Percentiles rank a stretch among this genome's conserved stretches.
phyloP scores from a whole-genome alignment of 2,888 invertebrate genomes.

The Caradrina clavipalpis region DNA sequence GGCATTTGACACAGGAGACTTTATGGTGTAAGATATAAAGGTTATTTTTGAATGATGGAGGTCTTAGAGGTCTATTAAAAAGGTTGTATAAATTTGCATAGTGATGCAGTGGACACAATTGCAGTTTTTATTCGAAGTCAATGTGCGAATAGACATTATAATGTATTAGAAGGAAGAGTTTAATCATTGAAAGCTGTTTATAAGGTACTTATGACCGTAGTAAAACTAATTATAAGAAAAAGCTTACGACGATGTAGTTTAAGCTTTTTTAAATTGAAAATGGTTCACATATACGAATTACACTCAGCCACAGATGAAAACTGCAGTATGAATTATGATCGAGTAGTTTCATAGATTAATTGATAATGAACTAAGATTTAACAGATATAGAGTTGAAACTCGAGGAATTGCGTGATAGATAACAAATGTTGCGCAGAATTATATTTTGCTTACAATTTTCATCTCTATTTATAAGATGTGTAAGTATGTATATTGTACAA shows the following conservation, averaged over 20 bases:
- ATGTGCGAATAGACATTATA: conserved; percentile 26
- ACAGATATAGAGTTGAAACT: too few relatives aligned
- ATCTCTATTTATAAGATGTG: too few relatives aligned
- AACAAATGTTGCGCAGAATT: too few relatives aligned
- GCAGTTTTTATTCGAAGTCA: conserved; percentile 28
- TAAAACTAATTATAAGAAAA: conserved; percentile 17
- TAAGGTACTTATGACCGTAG: background rate
- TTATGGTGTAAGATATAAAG: background rate
- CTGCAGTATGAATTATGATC: too few relatives aligned
- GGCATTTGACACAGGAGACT: background rate
- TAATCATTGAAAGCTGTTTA: conserved; percentile 15
- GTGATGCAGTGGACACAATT: conserved; percentile 27
- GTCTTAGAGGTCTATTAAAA: background rate
- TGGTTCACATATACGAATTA: background rate
- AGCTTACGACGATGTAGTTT: background rate
- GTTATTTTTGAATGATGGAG: background rate
- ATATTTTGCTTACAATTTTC: too few relatives aligned
- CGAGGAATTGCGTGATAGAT: too few relatives aligned
- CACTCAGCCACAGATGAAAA: too few relatives aligned
- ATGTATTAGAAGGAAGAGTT: conserved; percentile 14
- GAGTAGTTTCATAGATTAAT: too few relatives aligned
- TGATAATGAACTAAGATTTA: too few relatives aligned
- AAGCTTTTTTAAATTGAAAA: background rate
- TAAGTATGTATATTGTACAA: too few relatives aligned
- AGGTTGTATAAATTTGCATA: conserved; percentile 30